Evolutionary conservation across 2,113 vertebrate species (phyloP), one percentile per base, ranked within the genome.

Genomic region (Gulo gulo): DNA sequence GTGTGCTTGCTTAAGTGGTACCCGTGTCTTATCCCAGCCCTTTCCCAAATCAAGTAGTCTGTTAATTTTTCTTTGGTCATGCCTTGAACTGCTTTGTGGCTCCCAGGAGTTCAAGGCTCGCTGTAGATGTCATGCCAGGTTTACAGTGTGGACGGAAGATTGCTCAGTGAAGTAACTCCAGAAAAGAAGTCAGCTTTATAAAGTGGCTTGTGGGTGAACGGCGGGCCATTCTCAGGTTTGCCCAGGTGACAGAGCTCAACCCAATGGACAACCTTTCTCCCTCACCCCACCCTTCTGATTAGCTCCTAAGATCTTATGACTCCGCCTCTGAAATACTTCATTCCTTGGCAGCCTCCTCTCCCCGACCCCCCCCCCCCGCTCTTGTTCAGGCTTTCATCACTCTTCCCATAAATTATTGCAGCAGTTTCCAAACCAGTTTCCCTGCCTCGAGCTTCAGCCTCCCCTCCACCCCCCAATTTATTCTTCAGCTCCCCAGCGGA

Each of bases 341-440:
- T 93, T 95, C 74, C 88, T 94, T 71, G 94, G n/a, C 61, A 96
- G 10, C 61, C 29, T 86, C 67, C 61, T 96, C 65, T 97, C 65
- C n/a, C 47, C 74, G n/a, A 69, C 69, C 85, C 12, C 1, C 59
- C 74, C 63, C 85, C 12, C 1, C 59, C 78, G 73, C 71, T 65
- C 50, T 90, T 21, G 11, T 57, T 73, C 59, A 42, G 59, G 94
- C 89, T 97, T 97, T 88, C 97, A 83, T 95, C 65, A 69, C 89
- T 86, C 52, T 95, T 96, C 80, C 95, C 65, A 83, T 87, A 87
- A 88, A 31, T 52, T 90, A 31, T 90, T 90, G 76, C 87, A 94
- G 81, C 90, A 97, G 59, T 97, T 63, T 96, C 59, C 95, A 97
- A 98, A 97, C 97, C 92, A 96, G 98, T 98, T 98, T 97, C 67